phyloP scores from a whole-genome alignment of 2,797 vertebrate genomes.

The Salarias fasciatus region DNA sequence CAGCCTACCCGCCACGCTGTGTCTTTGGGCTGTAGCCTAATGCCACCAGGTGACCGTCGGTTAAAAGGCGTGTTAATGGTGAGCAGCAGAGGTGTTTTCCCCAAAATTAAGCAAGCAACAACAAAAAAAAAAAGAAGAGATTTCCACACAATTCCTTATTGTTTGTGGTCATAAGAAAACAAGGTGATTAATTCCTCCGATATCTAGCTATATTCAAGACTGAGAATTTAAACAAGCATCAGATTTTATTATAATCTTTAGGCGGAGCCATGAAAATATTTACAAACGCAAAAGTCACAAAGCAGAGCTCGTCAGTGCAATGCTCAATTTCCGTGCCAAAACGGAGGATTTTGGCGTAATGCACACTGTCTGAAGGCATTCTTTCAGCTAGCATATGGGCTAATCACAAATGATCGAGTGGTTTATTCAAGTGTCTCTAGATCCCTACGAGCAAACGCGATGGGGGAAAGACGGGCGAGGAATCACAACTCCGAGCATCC shows the following conservation, averaged over 20 bases:
- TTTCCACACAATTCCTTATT: conserved; percentile 38
- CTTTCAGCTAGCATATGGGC: conserved; percentile 57
- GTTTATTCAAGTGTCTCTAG: conserved; percentile 54
- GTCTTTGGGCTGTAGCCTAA: conserved; percentile 79
- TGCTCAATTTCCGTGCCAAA: conserved; percentile 73
- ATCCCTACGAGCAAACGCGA: conserved; percentile 58
- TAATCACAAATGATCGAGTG: conserved; percentile 69
- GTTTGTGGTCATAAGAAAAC: conserved; percentile 44
- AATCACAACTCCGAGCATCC: conserved; percentile 60
- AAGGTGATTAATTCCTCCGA: conserved; percentile 49
- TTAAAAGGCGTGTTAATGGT: conserved; percentile 61
- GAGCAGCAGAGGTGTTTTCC: conserved; percentile 55
- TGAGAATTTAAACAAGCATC: conserved; percentile 61
- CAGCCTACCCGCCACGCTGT: conserved; percentile 41
- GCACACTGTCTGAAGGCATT: conserved; percentile 72
- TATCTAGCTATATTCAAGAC: conserved; percentile 63
- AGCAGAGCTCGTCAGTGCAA: conserved; percentile 76
- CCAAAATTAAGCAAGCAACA: conserved; percentile 35
- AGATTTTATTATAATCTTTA: conserved; percentile 15
- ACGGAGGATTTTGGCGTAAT: conserved; percentile 72
- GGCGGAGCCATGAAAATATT: conserved; percentile 63
- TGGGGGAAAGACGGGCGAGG: neutral
- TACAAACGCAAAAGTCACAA: conserved; percentile 63
- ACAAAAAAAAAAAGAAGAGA: conserved; percentile 10
- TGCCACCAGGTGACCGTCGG: conserved; percentile 63